Conservation (phyloP, 2,888 invertebrate genomes). For the Coremacera marginata region DNA sequence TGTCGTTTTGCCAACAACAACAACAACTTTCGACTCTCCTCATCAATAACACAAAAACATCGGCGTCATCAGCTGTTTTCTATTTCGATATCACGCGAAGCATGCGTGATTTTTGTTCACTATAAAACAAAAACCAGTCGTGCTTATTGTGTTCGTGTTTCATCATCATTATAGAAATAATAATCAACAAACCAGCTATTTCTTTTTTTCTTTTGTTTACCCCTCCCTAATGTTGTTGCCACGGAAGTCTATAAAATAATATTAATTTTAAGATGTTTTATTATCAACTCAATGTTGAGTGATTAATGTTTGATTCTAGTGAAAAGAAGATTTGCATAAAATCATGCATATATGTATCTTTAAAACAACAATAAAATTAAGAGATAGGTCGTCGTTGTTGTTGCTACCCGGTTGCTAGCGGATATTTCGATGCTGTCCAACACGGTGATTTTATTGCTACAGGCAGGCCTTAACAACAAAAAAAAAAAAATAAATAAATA, state of each 20-base stretch:
- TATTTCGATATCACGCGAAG: slow-evolving; percentile 22
- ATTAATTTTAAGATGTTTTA: not conserved
- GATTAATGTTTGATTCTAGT: slow-evolving; percentile 32
- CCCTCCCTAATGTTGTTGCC: not conserved
- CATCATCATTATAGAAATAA: not conserved
- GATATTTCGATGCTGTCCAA: not conserved
- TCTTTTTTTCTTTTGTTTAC: not conserved
- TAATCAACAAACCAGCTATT: not conserved
- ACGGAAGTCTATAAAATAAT: slow-evolving; percentile 9
- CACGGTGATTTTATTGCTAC: too few relatives aligned
- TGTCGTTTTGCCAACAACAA: not conserved
- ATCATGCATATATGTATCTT: not conserved
- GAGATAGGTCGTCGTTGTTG: not conserved
- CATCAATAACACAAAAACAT: not conserved
- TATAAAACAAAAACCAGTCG: not conserved
- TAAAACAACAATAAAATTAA: not conserved
- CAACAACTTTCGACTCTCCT: not conserved
- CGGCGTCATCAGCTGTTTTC: slow-evolving; percentile 31
- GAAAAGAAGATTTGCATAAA: not conserved
- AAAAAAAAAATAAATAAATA: not conserved
- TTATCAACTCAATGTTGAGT: not conserved
- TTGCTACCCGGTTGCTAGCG: not conserved
- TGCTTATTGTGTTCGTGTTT: not conserved
- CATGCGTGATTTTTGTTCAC: slow-evolving; percentile 24
- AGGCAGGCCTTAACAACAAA: not conserved